Evolutionary conservation across 2,113 vertebrate species (phyloP).

Genomic region (Pseudorhombus dupliciocellatus): DNA sequence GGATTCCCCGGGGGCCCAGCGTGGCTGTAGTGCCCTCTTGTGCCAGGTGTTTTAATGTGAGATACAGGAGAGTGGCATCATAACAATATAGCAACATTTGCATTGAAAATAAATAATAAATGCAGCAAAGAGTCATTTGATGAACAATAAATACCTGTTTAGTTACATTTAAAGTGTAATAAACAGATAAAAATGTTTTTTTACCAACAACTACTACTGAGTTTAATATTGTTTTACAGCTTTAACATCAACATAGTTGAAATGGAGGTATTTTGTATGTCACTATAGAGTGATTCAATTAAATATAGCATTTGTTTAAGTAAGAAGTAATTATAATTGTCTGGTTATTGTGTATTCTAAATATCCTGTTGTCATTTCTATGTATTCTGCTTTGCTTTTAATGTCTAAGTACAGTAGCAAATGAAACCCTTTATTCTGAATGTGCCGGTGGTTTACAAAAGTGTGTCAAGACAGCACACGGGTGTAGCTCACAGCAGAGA

Average conservation of each 20-base stretch:
- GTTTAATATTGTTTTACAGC: too few relatives aligned
- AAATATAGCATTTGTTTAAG: conserved; percentile 20
- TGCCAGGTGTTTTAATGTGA: conserved; percentile 62
- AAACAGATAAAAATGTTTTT: too few relatives aligned
- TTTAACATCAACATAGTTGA: neutral
- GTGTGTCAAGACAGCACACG: conserved; percentile 42
- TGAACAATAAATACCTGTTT: neutral
- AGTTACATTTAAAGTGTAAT: neutral
- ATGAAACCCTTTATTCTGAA: conserved; percentile 28
- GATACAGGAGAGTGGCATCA: neutral
- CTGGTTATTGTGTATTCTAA: neutral
- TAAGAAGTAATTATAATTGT: too few relatives aligned
- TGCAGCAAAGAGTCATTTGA: neutral
- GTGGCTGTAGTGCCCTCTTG: conserved; percentile 79
- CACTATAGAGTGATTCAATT: neutral
- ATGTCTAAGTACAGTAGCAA: neutral
- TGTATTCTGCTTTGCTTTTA: conserved; percentile 1
- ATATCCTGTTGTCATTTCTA: too few relatives aligned
- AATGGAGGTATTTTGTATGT: neutral
- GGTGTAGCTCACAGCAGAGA: conserved; percentile 47
- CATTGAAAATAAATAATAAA: neutral
- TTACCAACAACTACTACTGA: too few relatives aligned
- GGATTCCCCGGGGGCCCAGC: conserved; percentile 67
- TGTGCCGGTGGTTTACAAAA: conserved; percentile 32
- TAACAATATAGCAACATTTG: neutral